These are phyloP conservation scores for Tanypteryx hageni DNA, from an alignment of 2,888 invertebrate species.

Conservation along the genomic window DNA sequence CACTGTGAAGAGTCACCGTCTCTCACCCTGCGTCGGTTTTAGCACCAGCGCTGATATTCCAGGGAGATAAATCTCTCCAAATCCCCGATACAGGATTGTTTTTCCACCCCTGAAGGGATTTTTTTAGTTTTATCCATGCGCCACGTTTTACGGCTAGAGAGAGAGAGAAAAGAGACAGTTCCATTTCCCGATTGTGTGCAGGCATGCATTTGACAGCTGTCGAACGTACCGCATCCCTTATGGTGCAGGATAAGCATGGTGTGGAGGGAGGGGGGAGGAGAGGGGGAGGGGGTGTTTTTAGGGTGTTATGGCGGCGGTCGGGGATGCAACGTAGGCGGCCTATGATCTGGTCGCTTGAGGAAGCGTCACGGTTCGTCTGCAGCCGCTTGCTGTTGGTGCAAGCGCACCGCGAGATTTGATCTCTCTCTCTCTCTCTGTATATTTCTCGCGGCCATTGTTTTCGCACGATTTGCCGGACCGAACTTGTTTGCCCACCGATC, in stretches of 20 bases:
- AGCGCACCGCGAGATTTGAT: not conserved
- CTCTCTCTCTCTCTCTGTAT: not conserved
- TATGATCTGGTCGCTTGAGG: not conserved
- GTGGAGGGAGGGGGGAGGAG: not conserved
- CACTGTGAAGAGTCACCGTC: not conserved
- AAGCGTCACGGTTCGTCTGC: not conserved
- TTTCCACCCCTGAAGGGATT: not conserved
- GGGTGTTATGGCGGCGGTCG: too few species aligned
- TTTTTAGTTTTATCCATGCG: not conserved
- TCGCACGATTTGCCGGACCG: not conserved
- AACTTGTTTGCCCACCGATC: not conserved
- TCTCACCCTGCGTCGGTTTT: not conserved
- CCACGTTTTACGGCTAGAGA: not conserved
- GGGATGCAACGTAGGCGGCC: not conserved
- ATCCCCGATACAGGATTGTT: slow-evolving; percentile 15
- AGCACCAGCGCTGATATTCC: slow-evolving; percentile 3
- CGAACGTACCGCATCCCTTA: not conserved
- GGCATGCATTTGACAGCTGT: slow-evolving; percentile 31
- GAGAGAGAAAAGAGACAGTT: not conserved
- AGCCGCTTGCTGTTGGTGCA: not conserved
- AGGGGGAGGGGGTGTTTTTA: not conserved
- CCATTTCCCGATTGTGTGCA: slow-evolving; percentile 7
- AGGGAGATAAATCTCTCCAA: not conserved
- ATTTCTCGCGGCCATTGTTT: not conserved
- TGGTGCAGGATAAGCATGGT: not conserved